phyloP scores from a whole-genome alignment of 2,888 invertebrate genomes.

The Masnerella sp. region DNA sequence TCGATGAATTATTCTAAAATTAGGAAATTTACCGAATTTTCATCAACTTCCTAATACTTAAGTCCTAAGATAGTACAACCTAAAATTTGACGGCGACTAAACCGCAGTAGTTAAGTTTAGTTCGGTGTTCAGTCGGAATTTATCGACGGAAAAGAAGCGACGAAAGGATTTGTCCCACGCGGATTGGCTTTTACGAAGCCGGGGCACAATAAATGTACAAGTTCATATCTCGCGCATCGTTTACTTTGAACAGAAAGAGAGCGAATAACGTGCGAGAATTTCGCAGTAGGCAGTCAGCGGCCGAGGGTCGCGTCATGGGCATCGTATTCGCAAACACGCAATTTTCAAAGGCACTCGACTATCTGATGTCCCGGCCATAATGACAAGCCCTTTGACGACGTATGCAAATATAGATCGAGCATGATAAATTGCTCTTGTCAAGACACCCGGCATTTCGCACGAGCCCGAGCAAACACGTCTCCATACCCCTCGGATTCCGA shows the following conservation, averaged over 20 bases:
- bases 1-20: too few species aligned
- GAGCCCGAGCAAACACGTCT: conserved; percentile 75
- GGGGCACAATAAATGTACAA: conserved; percentile 53
- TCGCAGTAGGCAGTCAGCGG: conserved; percentile 54
- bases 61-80: too few species aligned
- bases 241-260: conserved; percentile 68
- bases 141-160: conserved; percentile 15
- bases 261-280: conserved; percentile 61
- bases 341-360: conserved; percentile 77
- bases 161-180: conserved; percentile 40
- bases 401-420: conserved; percentile 78
- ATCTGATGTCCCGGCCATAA: conserved; percentile 75
- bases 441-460: conserved; percentile 77
- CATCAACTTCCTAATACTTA: too few species aligned
- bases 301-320: conserved; percentile 54
- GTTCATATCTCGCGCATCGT: conserved; percentile 72
- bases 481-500: conserved; percentile 69
- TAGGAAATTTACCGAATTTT: too few species aligned
- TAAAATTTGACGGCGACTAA: too few species aligned
- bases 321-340: conserved; percentile 77
- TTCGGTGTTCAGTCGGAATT: too few species aligned
- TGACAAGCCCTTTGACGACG: conserved; percentile 75
- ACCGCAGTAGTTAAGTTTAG: too few species aligned
- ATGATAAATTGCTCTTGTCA: conserved; percentile 78
- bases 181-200: conserved; percentile 49